Conservation (phyloP, 1,140 invertebrate genomes). For the Drosophila busckii region DNA sequence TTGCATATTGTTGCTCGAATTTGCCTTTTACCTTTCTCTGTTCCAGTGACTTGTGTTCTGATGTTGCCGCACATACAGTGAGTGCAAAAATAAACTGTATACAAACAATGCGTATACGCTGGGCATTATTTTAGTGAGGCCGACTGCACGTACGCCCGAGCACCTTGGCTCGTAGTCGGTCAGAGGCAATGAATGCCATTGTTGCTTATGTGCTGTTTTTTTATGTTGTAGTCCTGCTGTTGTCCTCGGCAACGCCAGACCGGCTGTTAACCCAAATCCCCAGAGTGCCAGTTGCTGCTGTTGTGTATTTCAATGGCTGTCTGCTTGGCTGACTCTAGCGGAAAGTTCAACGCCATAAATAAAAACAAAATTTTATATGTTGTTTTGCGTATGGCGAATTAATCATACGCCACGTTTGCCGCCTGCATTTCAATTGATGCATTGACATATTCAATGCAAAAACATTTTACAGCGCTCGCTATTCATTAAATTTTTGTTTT, state of each 20-base stretch:
- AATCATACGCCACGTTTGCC: conserved; percentile 59
- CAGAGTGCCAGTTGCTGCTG: conserved; percentile 58
- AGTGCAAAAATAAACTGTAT: conserved; percentile 46
- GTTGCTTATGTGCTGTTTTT: conserved; percentile 30
- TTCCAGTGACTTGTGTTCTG: conserved; percentile 19
- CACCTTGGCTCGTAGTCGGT: conserved; percentile 18
- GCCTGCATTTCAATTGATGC: conserved; percentile 62
- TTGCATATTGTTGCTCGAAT: conserved; percentile 31
- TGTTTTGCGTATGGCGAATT: conserved; percentile 50
- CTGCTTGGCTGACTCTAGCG: conserved; percentile 54
- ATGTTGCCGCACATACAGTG: conserved; percentile 18
- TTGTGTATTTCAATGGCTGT: conserved; percentile 42
- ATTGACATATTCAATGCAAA: conserved; percentile 39
- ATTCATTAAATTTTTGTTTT: conserved; percentile 46
- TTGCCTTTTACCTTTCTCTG: conserved; percentile 15
- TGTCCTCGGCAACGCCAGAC: neutral
- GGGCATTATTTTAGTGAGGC: conserved; percentile 56
- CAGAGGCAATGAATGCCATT: conserved; percentile 27
- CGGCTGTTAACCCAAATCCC: conserved; percentile 74
- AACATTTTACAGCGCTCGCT: conserved; percentile 42
- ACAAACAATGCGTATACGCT: conserved; percentile 52
- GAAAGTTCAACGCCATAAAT: conserved; percentile 71
- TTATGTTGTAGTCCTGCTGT: conserved; percentile 30
- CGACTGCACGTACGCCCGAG: conserved; percentile 37
- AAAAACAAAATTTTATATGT: conserved; percentile 37